These are phyloP conservation scores for Agapostemon virescens DNA, from an alignment of 2,888 invertebrate genomes.

Conservation along the genomic window DNA sequence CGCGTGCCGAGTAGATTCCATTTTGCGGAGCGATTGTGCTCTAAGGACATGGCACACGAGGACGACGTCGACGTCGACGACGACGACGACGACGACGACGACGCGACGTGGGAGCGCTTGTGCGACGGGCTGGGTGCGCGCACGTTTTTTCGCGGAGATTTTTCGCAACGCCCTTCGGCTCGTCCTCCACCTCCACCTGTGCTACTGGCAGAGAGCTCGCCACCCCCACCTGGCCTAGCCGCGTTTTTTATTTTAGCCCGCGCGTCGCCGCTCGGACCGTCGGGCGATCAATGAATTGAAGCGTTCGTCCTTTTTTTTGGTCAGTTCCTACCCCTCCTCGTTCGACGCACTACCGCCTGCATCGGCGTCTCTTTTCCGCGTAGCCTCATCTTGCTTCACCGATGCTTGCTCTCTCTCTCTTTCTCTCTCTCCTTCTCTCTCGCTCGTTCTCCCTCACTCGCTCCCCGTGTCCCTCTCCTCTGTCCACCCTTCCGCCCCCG, in stretches of 20 bases:
- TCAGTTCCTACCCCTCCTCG: constrained; percentile 75
- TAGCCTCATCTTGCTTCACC: constrained; percentile 56
- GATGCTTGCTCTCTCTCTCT: constrained; percentile 47
- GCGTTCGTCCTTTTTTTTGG: constrained; percentile 79
- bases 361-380: constrained; percentile 68
- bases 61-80: no score
- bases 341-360: constrained; percentile 71
- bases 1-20: constrained; percentile 34
- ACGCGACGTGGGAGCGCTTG: background rate
- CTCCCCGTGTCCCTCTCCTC: constrained; percentile 58
- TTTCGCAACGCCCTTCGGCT: constrained; percentile 74
- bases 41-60: constrained; percentile 38
- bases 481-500: constrained; percentile 51
- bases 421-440: constrained; percentile 57
- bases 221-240: constrained; percentile 55
- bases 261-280: constrained; percentile 77
- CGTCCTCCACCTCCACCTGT: constrained; percentile 65
- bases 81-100: background rate
- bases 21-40: constrained; percentile 40
- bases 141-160: constrained; percentile 72
- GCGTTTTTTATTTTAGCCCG: constrained; percentile 75
- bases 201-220: constrained; percentile 48
- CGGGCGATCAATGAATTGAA: constrained; percentile 80
- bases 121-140: constrained; percentile 48
- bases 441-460: constrained; percentile 54